These are phyloP conservation scores for Xanthostigma xanthostigma DNA, from an alignment of 2,888 invertebrate genomes.

Conservation along the genomic window DNA sequence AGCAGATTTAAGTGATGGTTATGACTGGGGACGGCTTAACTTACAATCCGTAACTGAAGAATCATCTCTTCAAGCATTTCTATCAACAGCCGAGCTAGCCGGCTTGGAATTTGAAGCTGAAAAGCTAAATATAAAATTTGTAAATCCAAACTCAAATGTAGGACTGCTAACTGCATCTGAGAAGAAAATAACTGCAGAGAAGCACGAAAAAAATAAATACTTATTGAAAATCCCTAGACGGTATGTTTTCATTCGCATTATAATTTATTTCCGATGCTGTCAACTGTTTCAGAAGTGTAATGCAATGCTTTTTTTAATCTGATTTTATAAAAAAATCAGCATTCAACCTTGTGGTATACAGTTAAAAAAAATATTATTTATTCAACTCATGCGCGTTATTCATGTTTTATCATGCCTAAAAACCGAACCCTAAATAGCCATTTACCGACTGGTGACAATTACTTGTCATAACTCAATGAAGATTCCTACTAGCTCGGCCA, in stretches of 20 bases:
- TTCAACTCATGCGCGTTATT: too few relatives aligned
- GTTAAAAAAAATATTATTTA: too few relatives aligned
- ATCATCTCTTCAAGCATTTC: conserved; percentile 89
- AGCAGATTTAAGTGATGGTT: conserved; percentile 77
- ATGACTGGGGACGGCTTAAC: conserved; percentile 81
- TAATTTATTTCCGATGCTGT: background rate
- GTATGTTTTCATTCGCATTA: conserved; percentile 22
- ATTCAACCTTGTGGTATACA: too few relatives aligned
- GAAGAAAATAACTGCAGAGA: conserved; percentile 31
- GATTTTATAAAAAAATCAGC: too few relatives aligned
- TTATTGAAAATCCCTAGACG: conserved; percentile 68
- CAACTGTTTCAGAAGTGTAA: conserved; percentile 1
- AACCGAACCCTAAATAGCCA: too few relatives aligned
- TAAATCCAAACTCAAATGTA: conserved; percentile 43
- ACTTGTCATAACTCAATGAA: too few relatives aligned
- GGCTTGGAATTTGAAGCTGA: conserved; percentile 88
- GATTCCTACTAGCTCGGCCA: too few relatives aligned
- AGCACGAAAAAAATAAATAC: conserved; percentile 42
- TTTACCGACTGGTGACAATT: too few relatives aligned
- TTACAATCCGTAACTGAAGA: conserved; percentile 89
- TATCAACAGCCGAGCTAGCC: conserved; percentile 87
- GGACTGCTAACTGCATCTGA: conserved; percentile 47
- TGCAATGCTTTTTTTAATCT: too few relatives aligned
- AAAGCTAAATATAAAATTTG: conserved; percentile 68
- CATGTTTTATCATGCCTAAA: too few relatives aligned